Base-by-base conservation (phyloP, 2,113 vertebrate species). In the Coracopsis vasa region DNA sequence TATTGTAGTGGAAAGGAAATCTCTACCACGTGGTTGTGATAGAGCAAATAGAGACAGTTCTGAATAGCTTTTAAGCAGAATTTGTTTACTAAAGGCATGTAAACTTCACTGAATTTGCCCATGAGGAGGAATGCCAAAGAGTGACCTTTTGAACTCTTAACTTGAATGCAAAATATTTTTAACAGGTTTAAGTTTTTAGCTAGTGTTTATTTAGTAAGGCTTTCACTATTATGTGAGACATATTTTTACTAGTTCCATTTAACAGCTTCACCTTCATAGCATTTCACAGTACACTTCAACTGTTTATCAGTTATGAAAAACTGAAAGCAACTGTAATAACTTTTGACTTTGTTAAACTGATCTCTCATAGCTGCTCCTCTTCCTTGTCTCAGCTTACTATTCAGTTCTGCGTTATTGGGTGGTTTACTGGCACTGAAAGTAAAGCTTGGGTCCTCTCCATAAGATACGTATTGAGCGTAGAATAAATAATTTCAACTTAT, bases 41-140 rank as follows among this genome's bases (percentile, higher is more conserved):
- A 81, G 72, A 85, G 69, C 86, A 71, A 94, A 91, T 11, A 72
- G 58, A 41, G 37, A 62, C 44, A 78, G 15, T 24, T 93, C 65
- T 87, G 29, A 96, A 95, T 6, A 82, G 35, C 47, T 82, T 84
- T 86, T 60, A 61, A 89, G 86, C 58, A 89, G 44, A 86, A 95
- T 90, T 85, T 70, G 64, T 88, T 96, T 96, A 61, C 21, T 78
- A 72, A 72, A 77, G 24, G 28, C 72, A 29, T 21, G 33, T n/a
- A 85, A 74, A 86, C 56, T 75, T 95, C 81, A 35, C 58, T 54
- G 45, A 33, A 37, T 81, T 82, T 93, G 35, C 42, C 39, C 4
- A 7, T 12, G 31, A 93, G 54, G 4, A 93, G 48, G 72, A 96
- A 93, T 69, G 72, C 47, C 75, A 93, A 80, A 86, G 28, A 74